Evolutionary conservation across 2,797 vertebrate genomes (phyloP), one percentile per base, ranked within the genome.

Genomic region (Sebastiscus tertius): DNA sequence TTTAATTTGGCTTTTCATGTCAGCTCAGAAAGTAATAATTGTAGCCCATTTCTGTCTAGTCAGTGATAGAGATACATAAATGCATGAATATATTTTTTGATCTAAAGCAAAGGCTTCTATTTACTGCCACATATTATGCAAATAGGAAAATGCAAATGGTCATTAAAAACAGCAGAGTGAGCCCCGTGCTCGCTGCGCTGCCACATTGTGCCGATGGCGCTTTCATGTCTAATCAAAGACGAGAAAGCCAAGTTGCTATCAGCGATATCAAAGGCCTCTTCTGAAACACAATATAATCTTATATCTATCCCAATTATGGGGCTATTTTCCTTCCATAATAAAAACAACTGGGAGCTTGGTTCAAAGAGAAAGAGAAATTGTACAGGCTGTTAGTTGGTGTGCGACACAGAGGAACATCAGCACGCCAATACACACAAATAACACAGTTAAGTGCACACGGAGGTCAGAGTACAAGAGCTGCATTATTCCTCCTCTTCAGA

Each of bases 141-240:
- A 90, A 88, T 88, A 20, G 31, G 5, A 2, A 81, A 87, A 87
- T 72, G 76, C 80, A 82, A 89, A 88, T 88, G 87, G 87, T 87
- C 90, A 90, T 92, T 92, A 90, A 85, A 84, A 88, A 81, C 62
- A 75, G 80, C 61, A 29, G 61, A 72, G 76, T 13, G 16, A 64
- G 72, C 16, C 20, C 71, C 3, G 20, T 39, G 26, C 60, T 80
- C 22, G 42, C 72, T 29, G 66, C 46, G 34, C 79, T 36, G 70
- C 80, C 82, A 80, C 77, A 87, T 77, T 83, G 88, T 89, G 84
- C 86, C 86, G 10, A 72, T 80, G 81, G 81, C 62, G 16, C 87
- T 90, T 90, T 92, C 84, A 92, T 89, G 85, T 89, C 73, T 88
- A 90, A 90, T 90, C 83, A 90, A 87, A 92, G 86, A 81, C 8